A percentile compares a stretch with the other conserved stretches of the same genome.
Evolutionary conservation across 2,797 vertebrate genomes (phyloP).

Genomic region (Diplodus puntazzo): DNA sequence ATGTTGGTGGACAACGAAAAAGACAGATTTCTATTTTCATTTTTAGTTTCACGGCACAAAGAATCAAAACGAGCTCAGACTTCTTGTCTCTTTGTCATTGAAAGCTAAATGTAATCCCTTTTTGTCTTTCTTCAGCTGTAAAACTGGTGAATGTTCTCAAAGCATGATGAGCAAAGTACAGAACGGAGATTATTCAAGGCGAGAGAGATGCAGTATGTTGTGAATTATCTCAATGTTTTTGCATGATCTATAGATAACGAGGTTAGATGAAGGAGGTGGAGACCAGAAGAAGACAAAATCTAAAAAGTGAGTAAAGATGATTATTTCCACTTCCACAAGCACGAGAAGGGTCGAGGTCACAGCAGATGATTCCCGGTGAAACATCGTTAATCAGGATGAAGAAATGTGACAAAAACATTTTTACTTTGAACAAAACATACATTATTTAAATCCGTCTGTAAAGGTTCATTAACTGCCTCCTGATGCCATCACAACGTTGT

Average conservation of each 20-base stretch:
- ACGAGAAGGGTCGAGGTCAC: not conserved
- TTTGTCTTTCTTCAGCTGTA: no score
- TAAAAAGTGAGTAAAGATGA: not conserved
- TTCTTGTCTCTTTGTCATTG: no score
- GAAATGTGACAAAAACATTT: not conserved
- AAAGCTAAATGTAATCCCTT: no score
- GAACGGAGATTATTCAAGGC: no score
- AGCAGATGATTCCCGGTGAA: not conserved
- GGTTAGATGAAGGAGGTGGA: not conserved
- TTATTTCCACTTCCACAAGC: conserved; percentile 1
- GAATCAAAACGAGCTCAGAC: no score
- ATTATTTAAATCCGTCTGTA: not conserved
- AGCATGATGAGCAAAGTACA: no score
- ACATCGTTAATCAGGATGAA: not conserved
- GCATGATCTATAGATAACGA: not conserved
- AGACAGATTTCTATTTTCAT: no score
- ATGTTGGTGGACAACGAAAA: no score
- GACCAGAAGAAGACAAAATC: not conserved
- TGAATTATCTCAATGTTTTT: not conserved
- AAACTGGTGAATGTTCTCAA: no score
- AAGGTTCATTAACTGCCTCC: not conserved
- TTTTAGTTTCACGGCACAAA: no score
- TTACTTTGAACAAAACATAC: not conserved
- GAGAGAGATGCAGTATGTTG: no score
- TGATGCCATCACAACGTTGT: not conserved